Base-by-base conservation (phyloP, 2,888 invertebrate species). In the Periphyllus acericola region DNA sequence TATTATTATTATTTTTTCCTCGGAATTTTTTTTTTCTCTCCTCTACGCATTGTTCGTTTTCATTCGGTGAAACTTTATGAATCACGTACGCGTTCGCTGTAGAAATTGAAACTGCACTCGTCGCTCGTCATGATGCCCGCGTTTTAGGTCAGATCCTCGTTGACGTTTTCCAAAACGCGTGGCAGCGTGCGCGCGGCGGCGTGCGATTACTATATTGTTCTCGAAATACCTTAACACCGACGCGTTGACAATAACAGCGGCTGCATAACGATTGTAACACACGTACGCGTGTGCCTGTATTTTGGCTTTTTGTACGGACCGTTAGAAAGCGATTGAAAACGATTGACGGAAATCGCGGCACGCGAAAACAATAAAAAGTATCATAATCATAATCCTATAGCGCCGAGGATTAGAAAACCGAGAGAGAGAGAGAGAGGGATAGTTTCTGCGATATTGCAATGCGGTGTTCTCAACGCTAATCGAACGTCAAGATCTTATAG, bases 21-120 rank as follows among this genome's bases (percentile, higher is more conserved):
- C 32, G 19, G n/a, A 9, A 19, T 36, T 40, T 17, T 36, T 21
- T 36, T 8, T 74, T 36, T n/a, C 52, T 76, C n/a, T 83, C 34
- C 19, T 68, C 68, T 68, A 29, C 68, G 11, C 52, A 85, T 79
- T 79, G 79, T 79, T 86, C 85, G 55, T 86, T 86, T 86, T 86
- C 85, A 36, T 86, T 86, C 85, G 85, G 85, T 86, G 85, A 86
- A 86, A 86, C 85, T 79, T 79, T 83, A 76, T 36, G 55, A 86
- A 86, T 85, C 76, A 78, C 78, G 52, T 79, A 52, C 52, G 40
- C 52, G 52, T 29, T 36, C 29, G 71, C 14, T 9, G 71, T 86
- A 86, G 85, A 86, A 86, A 86, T 79, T 86, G 85, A 86, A 78
- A 85, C 84, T 85, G 19, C 9, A 78, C 68, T 79, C 85, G 34